A percentile compares a stretch with the other conserved stretches of the same genome.
phyloP scores from a whole-genome alignment of 2,888 invertebrate genomes.

The Dryobota labecula region DNA sequence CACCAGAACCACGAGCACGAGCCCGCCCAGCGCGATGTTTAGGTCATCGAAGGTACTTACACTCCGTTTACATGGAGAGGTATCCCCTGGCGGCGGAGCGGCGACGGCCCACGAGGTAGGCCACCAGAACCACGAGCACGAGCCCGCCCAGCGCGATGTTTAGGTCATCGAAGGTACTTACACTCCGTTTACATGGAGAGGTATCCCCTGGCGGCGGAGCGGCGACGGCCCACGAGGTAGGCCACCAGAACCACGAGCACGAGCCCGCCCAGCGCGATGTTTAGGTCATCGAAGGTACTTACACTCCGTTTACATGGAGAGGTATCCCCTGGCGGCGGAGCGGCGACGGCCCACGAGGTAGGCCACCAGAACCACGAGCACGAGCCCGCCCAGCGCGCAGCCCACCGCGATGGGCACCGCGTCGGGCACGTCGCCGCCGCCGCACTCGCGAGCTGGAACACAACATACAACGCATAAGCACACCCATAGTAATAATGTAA shows the following conservation, averaged over 20 bases:
- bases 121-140: no score
- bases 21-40: no score
- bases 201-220: constrained; percentile 95
- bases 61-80: no score
- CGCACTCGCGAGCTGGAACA: constrained; percentile 93
- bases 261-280: no score
- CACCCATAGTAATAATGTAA: no score
- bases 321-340: constrained; percentile 95
- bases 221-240: no score
- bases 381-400: constrained; percentile 96
- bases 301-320: constrained; percentile 93
- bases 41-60: no score
- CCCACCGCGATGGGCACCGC: constrained; percentile 99
- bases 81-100: no score
- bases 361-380: constrained; percentile 97
- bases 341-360: constrained; percentile 98
- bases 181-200: constrained; percentile 93
- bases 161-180: background rate
- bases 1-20: no score
- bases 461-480: background rate
- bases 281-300: background rate
- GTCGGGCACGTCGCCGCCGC: constrained; percentile 94
- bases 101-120: no score
- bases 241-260: no score
- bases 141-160: no score